Percentiles rank a stretch among this genome's conserved stretches.
Conservation (phyloP, 2,797 vertebrate species). For the Darevskia nairensis region DNA sequence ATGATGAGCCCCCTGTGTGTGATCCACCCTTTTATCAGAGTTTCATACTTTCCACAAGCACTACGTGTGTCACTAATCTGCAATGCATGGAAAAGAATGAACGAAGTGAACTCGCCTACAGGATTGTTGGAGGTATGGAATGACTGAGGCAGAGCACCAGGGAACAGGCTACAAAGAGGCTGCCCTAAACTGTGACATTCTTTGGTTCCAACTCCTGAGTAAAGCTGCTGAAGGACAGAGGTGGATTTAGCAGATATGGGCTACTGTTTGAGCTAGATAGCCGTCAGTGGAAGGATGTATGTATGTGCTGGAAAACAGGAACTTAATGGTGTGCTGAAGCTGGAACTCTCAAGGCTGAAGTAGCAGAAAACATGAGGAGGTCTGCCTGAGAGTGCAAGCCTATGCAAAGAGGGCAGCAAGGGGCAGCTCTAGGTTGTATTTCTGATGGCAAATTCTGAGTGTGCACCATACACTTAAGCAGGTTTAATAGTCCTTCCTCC, state of each 20-base stretch:
- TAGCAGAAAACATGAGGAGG: not conserved
- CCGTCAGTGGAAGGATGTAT: not conserved
- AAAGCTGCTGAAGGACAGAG: not conserved
- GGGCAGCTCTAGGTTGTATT: not conserved
- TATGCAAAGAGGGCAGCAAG: not conserved
- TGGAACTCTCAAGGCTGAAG: not conserved
- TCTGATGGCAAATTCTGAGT: not conserved
- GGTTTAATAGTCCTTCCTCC: not conserved
- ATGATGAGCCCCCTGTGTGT: conserved; percentile 71
- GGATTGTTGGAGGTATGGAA: conserved; percentile 69
- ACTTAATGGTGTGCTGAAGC: not conserved
- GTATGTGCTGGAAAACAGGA: not conserved
- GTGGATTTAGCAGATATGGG: not conserved
- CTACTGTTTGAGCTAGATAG: not conserved
- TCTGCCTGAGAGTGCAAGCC: not conserved
- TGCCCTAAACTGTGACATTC: not conserved
- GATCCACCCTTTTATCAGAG: conserved; percentile 61
- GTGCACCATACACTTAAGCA: not conserved
- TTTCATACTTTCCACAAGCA: conserved; percentile 50
- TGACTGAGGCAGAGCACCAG: not conserved
- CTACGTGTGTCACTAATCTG: conserved; percentile 47
- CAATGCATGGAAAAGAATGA: conserved; percentile 60
- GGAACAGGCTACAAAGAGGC: not conserved
- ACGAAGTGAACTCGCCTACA: conserved; percentile 63
- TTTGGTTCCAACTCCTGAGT: too few relatives aligned